Base-by-base conservation (phyloP, 2,888 invertebrate genomes). In the Melieria omissa region DNA sequence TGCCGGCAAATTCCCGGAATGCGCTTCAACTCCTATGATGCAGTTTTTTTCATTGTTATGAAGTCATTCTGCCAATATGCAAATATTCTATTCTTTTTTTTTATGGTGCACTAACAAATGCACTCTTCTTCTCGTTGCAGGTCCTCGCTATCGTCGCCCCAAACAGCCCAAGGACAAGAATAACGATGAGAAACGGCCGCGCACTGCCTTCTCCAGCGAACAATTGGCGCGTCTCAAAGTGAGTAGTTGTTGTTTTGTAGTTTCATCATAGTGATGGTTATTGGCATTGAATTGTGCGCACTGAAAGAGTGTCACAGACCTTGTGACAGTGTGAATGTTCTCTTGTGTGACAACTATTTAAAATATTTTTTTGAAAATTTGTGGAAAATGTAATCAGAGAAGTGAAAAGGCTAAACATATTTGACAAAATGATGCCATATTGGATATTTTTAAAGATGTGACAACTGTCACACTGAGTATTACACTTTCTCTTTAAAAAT, bases 151-250 rank as follows among this genome's bases (percentile, higher is more conserved):
- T 72, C 84, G 87, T 74, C 86, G 87, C 76, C 87, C 87, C 77
- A 87, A 87, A 78, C 82, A 85, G 77, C 87, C 87, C 77, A 87
- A 87, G 82, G 87, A 87, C 76, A 85, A 86, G 86, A 79, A 79
- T 54, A 82, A 84, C 67, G 94, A 95, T 78, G 96, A 97, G 87
- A 99, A 98, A 85, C 89, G 98, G 79, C 98, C 98, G 0, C 88
- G 98, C 65, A 99, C 98, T 1, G 98, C 98, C 10, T 99, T 98
- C 89, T 97, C 97, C 69, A 93, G 94, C 66, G 96, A 97, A 57
- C 98, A 98, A 84, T 89, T 98, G 78, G 92, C 94, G 5, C 90
- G 96, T 80, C 89, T 98, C 81, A 97, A 97, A 89, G 91, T 91
- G 80, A 82, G 82, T 80, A 78, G 72, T 14, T 14, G 14, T 44